Conservation (phyloP, 2,113 vertebrate species). For the Platichthys flesus region DNA sequence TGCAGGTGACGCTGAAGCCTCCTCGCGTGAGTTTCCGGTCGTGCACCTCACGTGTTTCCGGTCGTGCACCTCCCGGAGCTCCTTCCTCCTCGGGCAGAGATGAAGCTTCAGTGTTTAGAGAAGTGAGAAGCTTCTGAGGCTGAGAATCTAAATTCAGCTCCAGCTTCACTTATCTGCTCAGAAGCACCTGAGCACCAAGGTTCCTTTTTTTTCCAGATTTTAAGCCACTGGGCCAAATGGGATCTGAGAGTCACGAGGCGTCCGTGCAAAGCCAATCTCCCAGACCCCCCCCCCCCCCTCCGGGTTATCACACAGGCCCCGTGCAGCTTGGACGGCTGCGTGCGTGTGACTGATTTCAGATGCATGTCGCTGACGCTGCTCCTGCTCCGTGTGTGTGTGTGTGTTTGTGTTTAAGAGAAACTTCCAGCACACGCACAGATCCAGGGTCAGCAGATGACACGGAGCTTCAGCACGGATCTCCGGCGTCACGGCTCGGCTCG, state of each 20-base stretch:
- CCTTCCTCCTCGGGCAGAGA: neutral
- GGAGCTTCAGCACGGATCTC: slow-evolving; percentile 15
- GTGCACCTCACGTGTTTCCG: neutral
- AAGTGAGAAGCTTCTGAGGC: slow-evolving; percentile 22
- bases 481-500: no score
- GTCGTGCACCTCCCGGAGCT: neutral
- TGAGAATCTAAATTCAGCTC: slow-evolving; percentile 63
- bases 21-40: neutral
- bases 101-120: slow-evolving; percentile 32
- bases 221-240: slow-evolving; percentile 76
- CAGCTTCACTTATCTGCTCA: slow-evolving; percentile 68
- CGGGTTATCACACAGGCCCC: slow-evolving; percentile 58
- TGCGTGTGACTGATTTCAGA: slow-evolving; percentile 38
- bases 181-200: slow-evolving; percentile 64
- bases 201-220: slow-evolving; percentile 64
- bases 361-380: slow-evolving; percentile 15
- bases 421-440: slow-evolving; percentile 17
- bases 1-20: no score
- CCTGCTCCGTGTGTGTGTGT: neutral
- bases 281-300: slow-evolving; percentile 34
- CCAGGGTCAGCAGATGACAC: slow-evolving; percentile 1
- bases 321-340: slow-evolving; percentile 46
- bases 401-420: neutral
- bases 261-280: slow-evolving; percentile 74
- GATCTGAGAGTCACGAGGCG: slow-evolving; percentile 72